Evolutionary conservation across 1,140 invertebrate genomes (phyloP).

Genomic region (Drosophila rhopaloa): DNA sequence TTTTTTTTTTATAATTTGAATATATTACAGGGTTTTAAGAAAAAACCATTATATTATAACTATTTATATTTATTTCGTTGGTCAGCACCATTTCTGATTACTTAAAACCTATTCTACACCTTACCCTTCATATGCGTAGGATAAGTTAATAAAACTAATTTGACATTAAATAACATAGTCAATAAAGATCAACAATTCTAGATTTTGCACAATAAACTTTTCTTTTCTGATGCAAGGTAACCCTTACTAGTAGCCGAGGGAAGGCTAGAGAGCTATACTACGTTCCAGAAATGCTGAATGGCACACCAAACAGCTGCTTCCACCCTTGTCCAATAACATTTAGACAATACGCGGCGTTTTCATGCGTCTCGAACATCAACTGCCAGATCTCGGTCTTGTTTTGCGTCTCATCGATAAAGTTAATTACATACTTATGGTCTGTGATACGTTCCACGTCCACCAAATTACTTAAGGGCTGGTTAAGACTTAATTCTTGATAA

Average conservation of each 20-base stretch:
- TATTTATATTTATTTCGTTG: constrained; percentile 42
- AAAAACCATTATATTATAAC: constrained; percentile 30
- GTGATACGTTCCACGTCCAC: constrained; percentile 85
- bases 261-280: constrained; percentile 24
- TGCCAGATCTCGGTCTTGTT: constrained; percentile 75
- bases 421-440: constrained; percentile 60
- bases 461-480: constrained; percentile 86
- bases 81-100: constrained; percentile 51
- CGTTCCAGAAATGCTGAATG: constrained; percentile 60
- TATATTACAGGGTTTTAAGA: constrained; percentile 41
- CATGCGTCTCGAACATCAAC: constrained; percentile 67
- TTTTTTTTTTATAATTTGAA: constrained; percentile 1
- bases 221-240: neutral
- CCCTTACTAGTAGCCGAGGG: constrained; percentile 23
- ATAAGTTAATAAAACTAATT: constrained; percentile 43
- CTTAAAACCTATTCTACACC: constrained; percentile 25
- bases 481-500: constrained; percentile 65
- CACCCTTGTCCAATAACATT: constrained; percentile 72
- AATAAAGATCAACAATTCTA: constrained; percentile 32
- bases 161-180: constrained; percentile 41
- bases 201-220: constrained; percentile 19
- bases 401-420: constrained; percentile 78
- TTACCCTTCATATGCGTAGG: neutral
- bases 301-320: constrained; percentile 81
- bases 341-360: constrained; percentile 68